These are phyloP conservation scores for Heteronetta atricapilla DNA, from an alignment of 2,113 vertebrate species.

Conservation along the genomic window DNA sequence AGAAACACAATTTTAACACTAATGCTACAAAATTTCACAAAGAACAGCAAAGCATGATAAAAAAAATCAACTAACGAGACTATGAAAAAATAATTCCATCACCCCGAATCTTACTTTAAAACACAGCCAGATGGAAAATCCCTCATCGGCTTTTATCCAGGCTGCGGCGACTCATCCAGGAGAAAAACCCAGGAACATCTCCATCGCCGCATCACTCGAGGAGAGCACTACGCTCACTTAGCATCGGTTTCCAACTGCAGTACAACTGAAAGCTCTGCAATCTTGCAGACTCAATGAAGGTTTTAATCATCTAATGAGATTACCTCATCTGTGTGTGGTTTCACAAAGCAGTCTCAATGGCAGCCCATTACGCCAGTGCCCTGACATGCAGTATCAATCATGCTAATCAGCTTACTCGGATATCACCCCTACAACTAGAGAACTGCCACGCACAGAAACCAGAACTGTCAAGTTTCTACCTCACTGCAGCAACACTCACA, in stretches of 20 bases:
- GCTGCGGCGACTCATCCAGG: not conserved
- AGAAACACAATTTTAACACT: not conserved
- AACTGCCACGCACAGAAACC: not conserved
- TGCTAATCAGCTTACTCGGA: constrained; percentile 58
- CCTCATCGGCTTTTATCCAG: not conserved
- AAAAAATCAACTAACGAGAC: not conserved
- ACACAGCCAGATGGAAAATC: not conserved
- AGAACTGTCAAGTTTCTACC: not conserved
- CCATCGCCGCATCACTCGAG: not conserved
- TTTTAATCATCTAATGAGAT: constrained; percentile 76
- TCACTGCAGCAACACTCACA: not conserved
- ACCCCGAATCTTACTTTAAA: constrained; percentile 30
- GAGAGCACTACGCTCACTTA: constrained; percentile 7
- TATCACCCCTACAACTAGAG: constrained; percentile 15
- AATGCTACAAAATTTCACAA: not conserved
- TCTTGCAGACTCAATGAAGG: constrained; percentile 34
- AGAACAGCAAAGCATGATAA: not conserved
- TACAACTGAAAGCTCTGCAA: constrained; percentile 58
- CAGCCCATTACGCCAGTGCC: constrained; percentile 73
- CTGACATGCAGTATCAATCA: constrained; percentile 63
- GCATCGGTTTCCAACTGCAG: constrained; percentile 39
- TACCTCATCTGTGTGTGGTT: constrained; percentile 69
- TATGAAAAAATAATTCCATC: not conserved
- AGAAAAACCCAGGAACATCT: not conserved
- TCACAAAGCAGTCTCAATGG: constrained; percentile 43